Base-by-base conservation (phyloP, 2,113 vertebrate genomes). In the Physeter macrocephalus region DNA sequence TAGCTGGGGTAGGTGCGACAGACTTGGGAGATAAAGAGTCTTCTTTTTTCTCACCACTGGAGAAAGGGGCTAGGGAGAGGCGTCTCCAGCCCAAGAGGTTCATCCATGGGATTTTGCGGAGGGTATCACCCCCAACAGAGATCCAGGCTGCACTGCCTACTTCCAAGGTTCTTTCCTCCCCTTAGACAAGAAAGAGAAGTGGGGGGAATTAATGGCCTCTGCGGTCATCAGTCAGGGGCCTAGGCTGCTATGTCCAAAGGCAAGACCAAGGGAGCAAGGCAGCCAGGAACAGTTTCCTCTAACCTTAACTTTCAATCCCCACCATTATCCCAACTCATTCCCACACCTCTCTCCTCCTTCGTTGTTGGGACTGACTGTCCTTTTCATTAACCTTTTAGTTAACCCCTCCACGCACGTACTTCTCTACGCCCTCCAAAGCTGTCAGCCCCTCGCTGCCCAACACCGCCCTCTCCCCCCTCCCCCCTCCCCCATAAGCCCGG, bases 361-460 rank as follows among this genome's bases (percentile, higher is more conserved):
- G 13, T 83, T 62, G 1, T 80, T 78, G 82, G 82, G 67, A 78
- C 86, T 86, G 13, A 94, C 86, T 17, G 72, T 92, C 93, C 93
- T 97, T 97, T 94, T 83, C 78, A 80, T 97, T 98, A 98, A 97
- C 97, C 95, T 96, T 97, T 97, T 94, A 96, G 93, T 94, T 88
- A 66, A 92, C 93, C 94, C 34, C 34, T 93, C 75, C 69, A 52
- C 1, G 15, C 88, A 88, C 61, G 54, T 71, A 95, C 57, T 93
- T 96, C 75, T 46, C 21, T 93, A 36, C 0, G 4, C 61, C 34
- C 74, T 84, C 83, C 34, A 72, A 94, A 94, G 43, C 85, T 57
- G 64, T 94, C 75, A 62, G 57, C 82, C 57, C 21, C 3, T 11
- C 17, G 64, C 61, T 62, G 74, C 66, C 62, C 39, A 82, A 57